Evolutionary conservation across 2,113 vertebrate species (phyloP), one percentile per base, ranked within the genome.

Genomic region (Scophthalmus maximus): DNA sequence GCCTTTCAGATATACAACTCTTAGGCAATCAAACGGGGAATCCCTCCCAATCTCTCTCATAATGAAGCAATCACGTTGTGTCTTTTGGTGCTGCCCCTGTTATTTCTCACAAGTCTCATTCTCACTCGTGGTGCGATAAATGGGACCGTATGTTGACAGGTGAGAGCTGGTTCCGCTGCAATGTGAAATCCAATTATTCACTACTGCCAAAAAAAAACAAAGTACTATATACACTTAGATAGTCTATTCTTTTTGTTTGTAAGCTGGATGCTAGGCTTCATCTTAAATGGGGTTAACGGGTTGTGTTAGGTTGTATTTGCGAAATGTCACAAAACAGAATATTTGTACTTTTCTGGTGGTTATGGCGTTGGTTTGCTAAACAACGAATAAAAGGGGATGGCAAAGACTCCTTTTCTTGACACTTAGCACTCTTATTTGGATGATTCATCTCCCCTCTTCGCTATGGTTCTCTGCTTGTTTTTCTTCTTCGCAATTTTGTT

Each of bases 161-260:
- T 86, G 50, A 84, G 51, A 73, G 76, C 46, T 65, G 46, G 73
- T 73, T 86, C 50, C 60, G 40, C 66, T 17, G 40, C 73, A 78
- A 72, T 64, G 50, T 81, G 65, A 79, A 79, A 82, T 68, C 42
- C 58, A 77, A 82, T 79, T 82, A 27, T 72, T 79, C 58, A 76
- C 44, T 30, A 11, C 44, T 67, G 49, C 56, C 78, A 85, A 76
- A 72, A 56, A 61, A 52, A 66, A 69, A 70, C 9, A 34, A 47
- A 58, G 29, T 27, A 26, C 67, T 26, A n/a, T 50, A 14, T 76
- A 40, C 3, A 12, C 44, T 36, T 61, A 52, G n/a, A 57, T 53
- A 57, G 40, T 60, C 25, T 22, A 17, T 40, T 46, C 15, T 51
- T 14, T 53, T 55, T 25, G 65, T 38, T 59, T 38, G 20, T 14